Evolutionary conservation across 2,113 vertebrate species (phyloP), one percentile per base, ranked within the genome.

Genomic region (Aegithalos caudatus): DNA sequence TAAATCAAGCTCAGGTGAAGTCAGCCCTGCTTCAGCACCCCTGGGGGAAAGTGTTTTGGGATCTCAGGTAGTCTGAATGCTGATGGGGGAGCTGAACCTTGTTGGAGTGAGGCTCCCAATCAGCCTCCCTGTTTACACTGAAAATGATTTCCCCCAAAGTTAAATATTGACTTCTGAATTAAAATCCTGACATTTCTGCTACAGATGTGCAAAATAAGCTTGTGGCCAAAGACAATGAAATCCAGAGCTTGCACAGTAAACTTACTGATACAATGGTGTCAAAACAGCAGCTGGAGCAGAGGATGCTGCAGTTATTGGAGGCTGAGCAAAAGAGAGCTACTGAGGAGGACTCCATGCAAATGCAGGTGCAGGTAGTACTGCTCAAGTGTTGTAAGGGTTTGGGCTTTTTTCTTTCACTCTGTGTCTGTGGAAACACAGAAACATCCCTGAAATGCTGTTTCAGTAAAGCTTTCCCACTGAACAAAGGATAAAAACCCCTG

Each of bases 241-340:
- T 99, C 91, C 99, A 99, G 98, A 99, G 96, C 67, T 98, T 99
- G 21, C 99, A 99, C 97, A 98, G 98, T 98, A 99, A 98, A 94
- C 98, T 99, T 92, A 99, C 98, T 9, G 99, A 99, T 89, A 98
- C 98, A 33, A 98, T 99, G 92, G 98, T 99, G 64, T 98, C 99
- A 58, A 99, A 99, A 84, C 99, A 99, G 81, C 98, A 99, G 88
- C 96, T 99, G 97, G 99, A 99, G 91, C 98, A 99, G 97, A 98
- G 98, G 95, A 98, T 99, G 96, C 92, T 98, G 97, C 99, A 99
- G 94, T 98, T 99, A 22, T 97, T 99, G 97, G 99, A 99, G 64
- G 98, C 98, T 29, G 99, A 99, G 7, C 98, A 99, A 95, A 99
- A 99, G 97, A 98, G 98, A 81, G 98, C 92, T 40, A 97, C 98